phyloP scores from a whole-genome alignment of 2,797 vertebrate genomes.

The Bucorvus abyssinicus region DNA sequence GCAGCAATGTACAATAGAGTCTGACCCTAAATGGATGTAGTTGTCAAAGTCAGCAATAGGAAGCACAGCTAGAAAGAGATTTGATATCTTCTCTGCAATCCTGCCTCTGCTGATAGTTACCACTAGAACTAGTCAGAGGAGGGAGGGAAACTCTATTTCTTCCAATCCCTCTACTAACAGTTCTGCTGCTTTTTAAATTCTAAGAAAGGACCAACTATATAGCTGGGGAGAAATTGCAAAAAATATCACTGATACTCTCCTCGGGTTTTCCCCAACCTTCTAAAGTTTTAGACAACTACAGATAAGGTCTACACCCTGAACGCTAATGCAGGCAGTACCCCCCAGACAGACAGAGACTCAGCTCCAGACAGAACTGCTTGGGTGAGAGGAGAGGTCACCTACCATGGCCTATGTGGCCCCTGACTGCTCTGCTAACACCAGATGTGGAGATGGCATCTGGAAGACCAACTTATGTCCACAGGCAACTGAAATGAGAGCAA shows the following conservation, averaged over 20 bases:
- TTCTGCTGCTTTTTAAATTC: not conserved
- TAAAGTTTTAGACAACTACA: not conserved
- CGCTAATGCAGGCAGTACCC: not conserved
- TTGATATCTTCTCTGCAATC: not conserved
- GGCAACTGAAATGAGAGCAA: constrained; percentile 21
- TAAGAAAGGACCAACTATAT: not conserved
- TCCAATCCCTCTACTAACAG: not conserved
- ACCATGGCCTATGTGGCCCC: not conserved
- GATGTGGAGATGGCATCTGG: constrained; percentile 4
- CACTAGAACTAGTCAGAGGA: not conserved
- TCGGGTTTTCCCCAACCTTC: not conserved
- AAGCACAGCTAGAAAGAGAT: constrained; percentile 27
- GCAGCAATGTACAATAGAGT: not conserved
- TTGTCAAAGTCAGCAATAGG: constrained; percentile 34
- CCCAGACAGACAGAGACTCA: not conserved
- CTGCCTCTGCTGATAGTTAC: constrained; percentile 15
- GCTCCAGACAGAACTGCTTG: not conserved
- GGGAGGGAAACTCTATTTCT: not conserved
- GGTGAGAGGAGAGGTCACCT: not conserved
- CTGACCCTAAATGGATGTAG: constrained; percentile 20
- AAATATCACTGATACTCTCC: not conserved
- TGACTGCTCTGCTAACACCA: not conserved
- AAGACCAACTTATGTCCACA: not conserved
- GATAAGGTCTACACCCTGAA: not conserved
- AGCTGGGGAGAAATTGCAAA: not conserved